Conservation (phyloP, 2,797 vertebrate genomes). For the Microchirus variegatus region DNA sequence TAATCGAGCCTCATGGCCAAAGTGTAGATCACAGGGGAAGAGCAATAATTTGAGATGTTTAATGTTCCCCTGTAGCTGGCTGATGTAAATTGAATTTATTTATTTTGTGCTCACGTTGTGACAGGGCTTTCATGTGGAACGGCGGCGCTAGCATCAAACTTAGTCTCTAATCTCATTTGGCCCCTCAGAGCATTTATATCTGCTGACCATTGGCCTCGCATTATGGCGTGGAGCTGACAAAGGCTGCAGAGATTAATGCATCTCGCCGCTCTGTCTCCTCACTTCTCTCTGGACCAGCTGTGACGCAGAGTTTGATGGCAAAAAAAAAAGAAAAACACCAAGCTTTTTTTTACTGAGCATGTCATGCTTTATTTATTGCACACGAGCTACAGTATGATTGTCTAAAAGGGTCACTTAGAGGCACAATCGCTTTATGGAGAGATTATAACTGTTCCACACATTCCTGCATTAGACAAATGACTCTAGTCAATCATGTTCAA, state of each 20-base stretch:
- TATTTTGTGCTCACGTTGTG: constrained; percentile 34
- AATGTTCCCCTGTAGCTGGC: constrained; percentile 32
- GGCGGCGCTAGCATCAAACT: constrained; percentile 23
- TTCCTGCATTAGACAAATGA: not conserved
- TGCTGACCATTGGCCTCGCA: constrained; percentile 37
- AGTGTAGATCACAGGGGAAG: constrained; percentile 30
- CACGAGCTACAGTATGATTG: not conserved
- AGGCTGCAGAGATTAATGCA: constrained; percentile 41
- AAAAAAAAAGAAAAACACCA: not conserved
- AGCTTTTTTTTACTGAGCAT: not conserved
- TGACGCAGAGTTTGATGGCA: not conserved
- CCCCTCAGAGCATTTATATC: constrained; percentile 38
- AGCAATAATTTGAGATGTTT: constrained; percentile 40
- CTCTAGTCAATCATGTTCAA: too few relatives aligned
- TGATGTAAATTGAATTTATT: constrained; percentile 50
- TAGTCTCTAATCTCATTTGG: constrained; percentile 49
- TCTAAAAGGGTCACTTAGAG: constrained; percentile 3
- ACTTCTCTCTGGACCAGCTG: not conserved
- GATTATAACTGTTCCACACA: not conserved
- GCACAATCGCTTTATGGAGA: not conserved
- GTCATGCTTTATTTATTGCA: constrained; percentile 16
- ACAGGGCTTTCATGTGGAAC: constrained; percentile 35
- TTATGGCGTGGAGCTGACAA: constrained; percentile 35
- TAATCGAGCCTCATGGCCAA: constrained; percentile 33
- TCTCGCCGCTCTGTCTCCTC: constrained; percentile 2